Conservation (phyloP, 2,888 invertebrate species). For the Acholoe squamosa region DNA sequence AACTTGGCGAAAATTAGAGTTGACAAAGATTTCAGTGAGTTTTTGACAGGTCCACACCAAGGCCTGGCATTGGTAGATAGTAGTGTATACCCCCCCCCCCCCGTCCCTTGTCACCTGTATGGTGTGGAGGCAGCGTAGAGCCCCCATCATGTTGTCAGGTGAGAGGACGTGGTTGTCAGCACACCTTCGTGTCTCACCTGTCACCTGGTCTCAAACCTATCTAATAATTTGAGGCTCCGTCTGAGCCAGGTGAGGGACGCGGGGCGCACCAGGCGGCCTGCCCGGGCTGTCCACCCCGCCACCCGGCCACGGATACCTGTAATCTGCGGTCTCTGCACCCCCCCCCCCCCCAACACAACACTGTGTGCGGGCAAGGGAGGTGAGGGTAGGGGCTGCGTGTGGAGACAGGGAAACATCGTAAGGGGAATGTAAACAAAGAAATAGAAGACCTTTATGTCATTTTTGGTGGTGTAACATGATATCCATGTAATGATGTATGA, state of each 20-base stretch:
- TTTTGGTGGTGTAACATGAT: too few relatives aligned
- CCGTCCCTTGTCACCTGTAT: too few relatives aligned
- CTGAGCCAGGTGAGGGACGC: not conserved
- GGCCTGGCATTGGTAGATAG: too few relatives aligned
- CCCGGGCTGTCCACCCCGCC: not conserved
- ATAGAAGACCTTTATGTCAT: too few relatives aligned
- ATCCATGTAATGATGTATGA: too few relatives aligned
- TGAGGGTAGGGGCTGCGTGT: not conserved
- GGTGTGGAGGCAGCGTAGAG: not conserved
- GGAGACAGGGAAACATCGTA: too few relatives aligned
- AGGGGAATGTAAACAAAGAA: too few relatives aligned
- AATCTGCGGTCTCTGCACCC: not conserved
- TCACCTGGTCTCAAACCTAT: not conserved
- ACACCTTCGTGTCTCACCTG: slow-evolving; percentile 33
- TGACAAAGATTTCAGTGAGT: too few relatives aligned
- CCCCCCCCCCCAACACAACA: not conserved
- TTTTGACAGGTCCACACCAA: too few relatives aligned
- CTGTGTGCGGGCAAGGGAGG: not conserved
- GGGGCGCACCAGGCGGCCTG: not conserved
- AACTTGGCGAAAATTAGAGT: too few relatives aligned
- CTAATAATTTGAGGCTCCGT: not conserved
- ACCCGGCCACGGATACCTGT: slow-evolving; percentile 36
- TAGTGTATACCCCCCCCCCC: too few relatives aligned
- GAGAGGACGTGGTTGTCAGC: not conserved
- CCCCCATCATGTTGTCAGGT: slow-evolving; percentile 25